Conservation (phyloP, 2,888 invertebrate genomes). For the Bibio marci region DNA sequence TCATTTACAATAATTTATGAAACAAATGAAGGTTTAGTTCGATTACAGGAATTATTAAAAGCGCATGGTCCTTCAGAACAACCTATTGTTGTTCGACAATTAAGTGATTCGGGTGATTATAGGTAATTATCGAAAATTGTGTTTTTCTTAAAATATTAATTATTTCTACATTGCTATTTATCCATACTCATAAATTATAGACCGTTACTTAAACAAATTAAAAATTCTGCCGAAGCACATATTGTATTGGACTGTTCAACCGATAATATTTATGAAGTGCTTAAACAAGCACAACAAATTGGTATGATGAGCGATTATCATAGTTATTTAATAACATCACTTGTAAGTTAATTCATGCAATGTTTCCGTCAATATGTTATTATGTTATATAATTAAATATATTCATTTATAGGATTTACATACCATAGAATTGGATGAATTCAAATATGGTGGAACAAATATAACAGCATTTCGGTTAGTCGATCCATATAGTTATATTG, state of each 20-base stretch:
- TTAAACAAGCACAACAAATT: conserved; percentile 88
- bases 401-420: conserved; percentile 47
- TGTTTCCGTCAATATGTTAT: not conserved
- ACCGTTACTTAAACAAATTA: conserved; percentile 76
- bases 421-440: conserved; percentile 81
- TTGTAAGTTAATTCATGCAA: conserved; percentile 39
- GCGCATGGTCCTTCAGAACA: conserved; percentile 72
- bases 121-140: conserved; percentile 35
- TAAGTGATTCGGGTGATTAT: conserved; percentile 71
- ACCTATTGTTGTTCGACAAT: conserved; percentile 68
- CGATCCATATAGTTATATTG: conserved; percentile 65
- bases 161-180: too few species aligned
- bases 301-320: conserved; percentile 96
- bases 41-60: conserved; percentile 74
- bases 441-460: conserved; percentile 88
- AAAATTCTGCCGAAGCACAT: conserved; percentile 80
- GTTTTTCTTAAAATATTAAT: too few species aligned
- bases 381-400: not conserved
- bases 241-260: conserved; percentile 81
- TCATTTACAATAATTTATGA: conserved; percentile 95
- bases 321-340: conserved; percentile 80
- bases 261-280: conserved; percentile 66
- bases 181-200: conserved; percentile 29
- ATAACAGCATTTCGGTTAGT: conserved; percentile 85
- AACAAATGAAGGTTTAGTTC: conserved; percentile 80